Evolutionary conservation across 1,140 invertebrate species (phyloP).

Genomic region (Paraescarpia echinospica): DNA sequence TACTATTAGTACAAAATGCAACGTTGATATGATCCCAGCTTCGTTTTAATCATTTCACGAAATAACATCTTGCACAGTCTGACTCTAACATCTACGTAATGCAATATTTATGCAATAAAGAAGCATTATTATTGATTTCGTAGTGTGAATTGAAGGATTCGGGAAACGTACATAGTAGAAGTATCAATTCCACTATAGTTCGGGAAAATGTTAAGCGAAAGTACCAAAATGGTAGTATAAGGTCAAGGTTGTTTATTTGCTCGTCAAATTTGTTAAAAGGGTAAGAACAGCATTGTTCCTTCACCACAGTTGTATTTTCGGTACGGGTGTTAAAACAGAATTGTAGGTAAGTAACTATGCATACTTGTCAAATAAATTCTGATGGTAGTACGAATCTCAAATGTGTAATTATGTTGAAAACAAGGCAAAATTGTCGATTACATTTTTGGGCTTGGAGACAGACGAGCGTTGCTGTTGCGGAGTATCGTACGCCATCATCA

Average conservation of each 20-base stretch:
- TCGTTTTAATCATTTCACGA: too few species aligned
- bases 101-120: too few species aligned
- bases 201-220: neutral
- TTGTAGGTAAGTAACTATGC: neutral
- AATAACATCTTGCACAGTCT: too few species aligned
- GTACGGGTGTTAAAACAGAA: neutral
- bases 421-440: neutral
- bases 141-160: neutral
- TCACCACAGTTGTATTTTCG: neutral
- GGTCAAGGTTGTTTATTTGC: constrained; percentile 5
- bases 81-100: too few species aligned
- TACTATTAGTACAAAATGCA: too few species aligned
- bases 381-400: neutral
- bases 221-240: neutral
- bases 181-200: neutral
- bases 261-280: neutral
- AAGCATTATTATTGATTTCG: too few species aligned
- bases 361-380: neutral
- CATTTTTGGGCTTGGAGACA: neutral
- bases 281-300: neutral
- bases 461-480: neutral
- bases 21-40: too few species aligned
- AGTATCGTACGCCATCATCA: too few species aligned
- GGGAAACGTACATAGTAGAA: neutral
- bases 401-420: neutral